Conservation (phyloP, 2,888 invertebrate genomes). For the Pristionchus fissidentatus region DNA sequence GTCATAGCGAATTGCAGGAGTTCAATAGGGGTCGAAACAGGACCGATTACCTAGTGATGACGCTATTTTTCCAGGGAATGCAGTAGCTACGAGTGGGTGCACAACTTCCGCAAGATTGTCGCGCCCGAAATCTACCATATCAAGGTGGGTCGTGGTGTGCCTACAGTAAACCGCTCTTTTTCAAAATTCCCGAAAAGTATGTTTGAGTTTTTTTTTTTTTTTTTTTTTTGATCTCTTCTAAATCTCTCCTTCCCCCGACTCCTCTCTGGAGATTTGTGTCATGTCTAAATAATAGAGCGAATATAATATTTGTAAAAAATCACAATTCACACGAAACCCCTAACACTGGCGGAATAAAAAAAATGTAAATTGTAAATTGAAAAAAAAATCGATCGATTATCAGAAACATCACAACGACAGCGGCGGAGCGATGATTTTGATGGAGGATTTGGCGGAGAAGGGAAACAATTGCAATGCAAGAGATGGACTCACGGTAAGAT, state of each 20-base stretch:
- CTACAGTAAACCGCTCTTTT: background rate
- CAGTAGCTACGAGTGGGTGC: constrained; percentile 47
- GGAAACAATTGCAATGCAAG: constrained; percentile 31
- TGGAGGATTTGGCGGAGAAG: constrained; percentile 41
- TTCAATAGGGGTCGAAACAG: background rate
- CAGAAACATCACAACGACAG: constrained; percentile 46
- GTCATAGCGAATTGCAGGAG: background rate
- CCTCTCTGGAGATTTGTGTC: no score
- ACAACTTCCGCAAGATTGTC: constrained; percentile 46
- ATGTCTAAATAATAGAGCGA: no score
- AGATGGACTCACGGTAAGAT: constrained; percentile 35
- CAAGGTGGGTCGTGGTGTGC: constrained; percentile 29
- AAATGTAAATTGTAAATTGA: background rate
- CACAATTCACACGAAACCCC: no score
- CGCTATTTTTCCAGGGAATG: constrained; percentile 36
- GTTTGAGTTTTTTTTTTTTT: no score
- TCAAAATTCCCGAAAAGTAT: no score
- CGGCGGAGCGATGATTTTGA: constrained; percentile 45
- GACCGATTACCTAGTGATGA: background rate
- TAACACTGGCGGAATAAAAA: no score
- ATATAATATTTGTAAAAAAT: no score
- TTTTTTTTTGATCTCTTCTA: no score
- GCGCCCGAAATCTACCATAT: constrained; percentile 47
- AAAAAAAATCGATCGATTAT: background rate
- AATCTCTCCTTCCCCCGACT: no score